A percentile compares a stretch with the other conserved stretches of the same genome.
These are phyloP conservation scores for Threskiornis aethiopicus DNA, from an alignment of 2,797 vertebrate genomes.

Conservation along the genomic window DNA sequence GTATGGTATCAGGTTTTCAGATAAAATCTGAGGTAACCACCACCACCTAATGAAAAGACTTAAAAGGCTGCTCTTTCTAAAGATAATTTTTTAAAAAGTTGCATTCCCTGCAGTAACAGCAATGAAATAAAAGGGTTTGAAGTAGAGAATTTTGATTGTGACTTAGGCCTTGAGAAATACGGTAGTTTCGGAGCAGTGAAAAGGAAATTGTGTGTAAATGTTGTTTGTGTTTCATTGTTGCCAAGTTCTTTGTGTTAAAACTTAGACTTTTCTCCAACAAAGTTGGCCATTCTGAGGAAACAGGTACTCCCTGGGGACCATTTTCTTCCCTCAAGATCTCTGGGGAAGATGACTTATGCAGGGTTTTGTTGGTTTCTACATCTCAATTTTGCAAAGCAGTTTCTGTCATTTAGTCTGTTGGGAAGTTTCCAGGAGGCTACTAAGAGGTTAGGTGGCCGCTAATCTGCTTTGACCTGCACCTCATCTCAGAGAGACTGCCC, in stretches of 20 bases:
- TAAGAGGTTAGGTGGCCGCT: not conserved
- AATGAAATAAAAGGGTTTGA: not conserved
- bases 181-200: not conserved
- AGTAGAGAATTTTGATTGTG: not conserved
- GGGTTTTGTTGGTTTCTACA: not conserved
- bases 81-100: not conserved
- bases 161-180: not conserved
- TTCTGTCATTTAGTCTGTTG: not conserved
- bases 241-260: not conserved
- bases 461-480: not conserved
- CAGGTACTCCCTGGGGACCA: not conserved
- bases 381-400: not conserved
- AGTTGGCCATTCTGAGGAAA: not conserved
- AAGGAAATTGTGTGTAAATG: not conserved
- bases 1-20: not conserved
- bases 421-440: not conserved
- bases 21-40: not conserved
- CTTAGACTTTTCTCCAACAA: not conserved
- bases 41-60: not conserved
- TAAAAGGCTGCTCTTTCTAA: not conserved
- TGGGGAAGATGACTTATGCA: not conserved
- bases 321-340: not conserved
- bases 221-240: not conserved
- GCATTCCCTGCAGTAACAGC: not conserved
- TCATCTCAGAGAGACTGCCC: not conserved